Conservation (phyloP, 2,888 invertebrate species). For the Blomia tropicalis region DNA sequence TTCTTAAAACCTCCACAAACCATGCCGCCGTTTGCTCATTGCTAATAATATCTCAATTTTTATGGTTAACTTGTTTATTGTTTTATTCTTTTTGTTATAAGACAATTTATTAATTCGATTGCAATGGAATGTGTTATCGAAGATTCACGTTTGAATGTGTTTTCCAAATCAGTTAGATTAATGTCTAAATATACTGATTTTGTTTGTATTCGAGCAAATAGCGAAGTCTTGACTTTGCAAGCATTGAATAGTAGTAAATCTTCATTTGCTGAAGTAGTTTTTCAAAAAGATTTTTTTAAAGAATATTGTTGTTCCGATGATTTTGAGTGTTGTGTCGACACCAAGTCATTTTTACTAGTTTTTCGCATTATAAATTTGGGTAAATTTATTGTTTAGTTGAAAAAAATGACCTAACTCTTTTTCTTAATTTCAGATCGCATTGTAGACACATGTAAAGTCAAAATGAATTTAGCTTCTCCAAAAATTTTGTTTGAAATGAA, state of each 20-base stretch:
- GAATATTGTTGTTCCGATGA: background rate
- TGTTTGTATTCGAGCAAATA: background rate
- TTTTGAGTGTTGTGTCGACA: slow-evolving; percentile 14
- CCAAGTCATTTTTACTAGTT: slow-evolving; percentile 12
- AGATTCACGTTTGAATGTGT: background rate
- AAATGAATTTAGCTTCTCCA: slow-evolving; percentile 6
- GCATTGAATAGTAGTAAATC: slow-evolving; percentile 3
- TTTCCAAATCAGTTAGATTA: slow-evolving; percentile 13
- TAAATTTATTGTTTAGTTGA: background rate
- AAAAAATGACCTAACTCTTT: no score
- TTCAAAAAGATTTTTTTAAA: slow-evolving; percentile 3
- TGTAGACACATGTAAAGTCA: slow-evolving; percentile 7
- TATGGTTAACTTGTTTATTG: no score
- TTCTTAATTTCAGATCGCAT: background rate
- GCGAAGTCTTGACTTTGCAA: background rate
- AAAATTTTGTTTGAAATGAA: slow-evolving; percentile 17
- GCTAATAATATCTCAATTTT: no score
- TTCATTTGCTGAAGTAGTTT: slow-evolving; percentile 7
- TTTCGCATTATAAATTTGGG: slow-evolving; percentile 17
- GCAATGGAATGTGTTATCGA: background rate
- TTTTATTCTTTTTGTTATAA: no score
- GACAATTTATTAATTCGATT: background rate
- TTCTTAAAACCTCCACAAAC: no score
- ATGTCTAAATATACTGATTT: background rate
- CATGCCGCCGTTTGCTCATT: no score